Percentiles rank a stretch among this genome's conserved stretches.
Conservation (phyloP, 2,797 vertebrate species). For the Siniperca obscura region DNA sequence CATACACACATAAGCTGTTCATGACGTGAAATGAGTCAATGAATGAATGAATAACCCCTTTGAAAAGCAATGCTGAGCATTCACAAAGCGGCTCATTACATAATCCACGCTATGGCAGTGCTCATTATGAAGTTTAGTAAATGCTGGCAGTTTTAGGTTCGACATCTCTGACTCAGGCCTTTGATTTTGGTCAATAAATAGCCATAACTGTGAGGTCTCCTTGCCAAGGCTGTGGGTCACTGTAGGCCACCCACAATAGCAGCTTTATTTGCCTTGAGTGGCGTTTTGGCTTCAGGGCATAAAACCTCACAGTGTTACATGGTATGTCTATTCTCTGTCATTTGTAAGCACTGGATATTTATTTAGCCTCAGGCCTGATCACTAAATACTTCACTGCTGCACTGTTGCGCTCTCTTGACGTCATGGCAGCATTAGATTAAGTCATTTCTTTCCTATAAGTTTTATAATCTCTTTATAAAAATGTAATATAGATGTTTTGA, state of each 20-base stretch:
- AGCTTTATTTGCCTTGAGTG: constrained; percentile 84
- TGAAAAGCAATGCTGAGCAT: constrained; percentile 50
- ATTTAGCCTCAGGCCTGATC: constrained; percentile 61
- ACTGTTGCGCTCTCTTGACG: constrained; percentile 34
- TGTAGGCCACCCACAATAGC: constrained; percentile 83
- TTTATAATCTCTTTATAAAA: constrained; percentile 19
- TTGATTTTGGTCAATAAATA: constrained; percentile 82
- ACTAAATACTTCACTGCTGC: constrained; percentile 48
- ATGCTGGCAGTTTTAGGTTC: constrained; percentile 66
- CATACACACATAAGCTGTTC: constrained; percentile 37
- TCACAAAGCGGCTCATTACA: constrained; percentile 62
- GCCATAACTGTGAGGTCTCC: constrained; percentile 78
- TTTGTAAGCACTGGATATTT: constrained; percentile 68
- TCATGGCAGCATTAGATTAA: constrained; percentile 33
- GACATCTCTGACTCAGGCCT: constrained; percentile 75
- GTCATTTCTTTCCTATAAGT: constrained; percentile 37
- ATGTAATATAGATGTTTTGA: constrained; percentile 32
- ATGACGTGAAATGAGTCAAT: constrained; percentile 50
- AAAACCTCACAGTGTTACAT: constrained; percentile 74
- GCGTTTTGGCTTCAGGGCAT: constrained; percentile 66
- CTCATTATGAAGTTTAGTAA: constrained; percentile 69
- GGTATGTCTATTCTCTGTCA: constrained; percentile 65
- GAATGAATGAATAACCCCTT: constrained; percentile 70
- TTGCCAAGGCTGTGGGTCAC: constrained; percentile 83
- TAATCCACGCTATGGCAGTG: constrained; percentile 54